Evolutionary conservation across 2,797 vertebrate species (phyloP), one percentile per base, ranked within the genome.

Genomic region (Sternarchorhynchus goeldii): DNA sequence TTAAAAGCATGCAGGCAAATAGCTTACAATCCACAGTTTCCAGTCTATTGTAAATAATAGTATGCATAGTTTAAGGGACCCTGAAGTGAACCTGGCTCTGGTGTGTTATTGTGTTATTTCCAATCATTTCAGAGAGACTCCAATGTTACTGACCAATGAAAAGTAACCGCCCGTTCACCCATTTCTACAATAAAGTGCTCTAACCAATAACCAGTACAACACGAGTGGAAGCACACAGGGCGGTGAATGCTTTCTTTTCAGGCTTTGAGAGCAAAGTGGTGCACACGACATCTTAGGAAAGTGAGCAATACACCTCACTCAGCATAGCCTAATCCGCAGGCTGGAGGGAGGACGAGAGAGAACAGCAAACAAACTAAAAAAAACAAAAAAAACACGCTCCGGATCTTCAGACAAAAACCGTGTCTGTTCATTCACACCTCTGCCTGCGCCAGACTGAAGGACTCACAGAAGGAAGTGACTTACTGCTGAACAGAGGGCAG

Each of bases 91-190:
- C 45, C 41, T 12, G 45, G 45, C 45, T 50, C 45, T 14, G 10
- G 45, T 50, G 34, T 36, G 45, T 50, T 50, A 14, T 50, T 50
- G 45, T 36, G 32, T 18, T 6, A 18, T 64, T 36, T 64, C 31
- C 18, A 20, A 41, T 21, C 2, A 12, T 21, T 66, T 41, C 10
- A 5, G 64, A 20, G 7, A 66, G 36, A 34, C n/a, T 1, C 20
- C n/a, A 41, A 39, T 66, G 16, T 18, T 36, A 41, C 64, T 66
- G 64, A 66, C 64, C 64, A 66, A n/a, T 32, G 64, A 41, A 25
- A 41, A 39, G 36, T 64, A 36, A 64, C 32, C 62, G 18, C 60
- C 60, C 6, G 60, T 63, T 34, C 60, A 63, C 29, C 32, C 60
- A 34, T 4, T 34, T 63, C 29, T 32, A 34, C 60, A 63, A 63